These are phyloP conservation scores for Emesis russula DNA, from an alignment of 2,888 invertebrate genomes.

Conservation along the genomic window DNA sequence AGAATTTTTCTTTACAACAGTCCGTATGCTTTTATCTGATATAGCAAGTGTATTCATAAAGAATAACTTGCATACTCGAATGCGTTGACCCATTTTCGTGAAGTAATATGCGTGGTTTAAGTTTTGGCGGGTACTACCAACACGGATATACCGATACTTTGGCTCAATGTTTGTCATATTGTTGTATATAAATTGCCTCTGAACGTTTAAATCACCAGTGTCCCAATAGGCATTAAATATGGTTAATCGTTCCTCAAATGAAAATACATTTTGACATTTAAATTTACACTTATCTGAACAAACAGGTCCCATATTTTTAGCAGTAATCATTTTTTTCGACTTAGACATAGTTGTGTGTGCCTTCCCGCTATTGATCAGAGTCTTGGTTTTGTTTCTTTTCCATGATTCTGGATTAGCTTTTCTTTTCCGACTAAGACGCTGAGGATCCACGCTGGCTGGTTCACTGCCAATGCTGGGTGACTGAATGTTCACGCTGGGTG, in stretches of 20 bases:
- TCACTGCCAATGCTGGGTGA: constrained; percentile 64
- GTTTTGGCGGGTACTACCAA: constrained; percentile 62
- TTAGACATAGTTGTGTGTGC: constrained; percentile 65
- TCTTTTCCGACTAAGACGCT: constrained; percentile 49
- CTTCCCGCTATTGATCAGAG: constrained; percentile 61
- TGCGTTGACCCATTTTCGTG: constrained; percentile 44
- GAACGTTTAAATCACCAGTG: constrained; percentile 32
- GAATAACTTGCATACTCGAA: constrained; percentile 72
- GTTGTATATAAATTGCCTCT: constrained; percentile 47
- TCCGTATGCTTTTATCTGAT: constrained; percentile 60
- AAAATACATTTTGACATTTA: constrained; percentile 18
- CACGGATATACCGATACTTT: constrained; percentile 63
- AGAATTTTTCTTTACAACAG: constrained; percentile 55
- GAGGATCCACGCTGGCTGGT: constrained; percentile 59
- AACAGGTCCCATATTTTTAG: constrained; percentile 61
- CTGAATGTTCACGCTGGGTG: constrained; percentile 60
- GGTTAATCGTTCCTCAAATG: constrained; percentile 26
- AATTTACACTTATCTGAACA: constrained; percentile 65
- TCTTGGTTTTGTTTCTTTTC: constrained; percentile 68
- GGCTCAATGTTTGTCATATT: constrained; percentile 41
- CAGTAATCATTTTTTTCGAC: constrained; percentile 58
- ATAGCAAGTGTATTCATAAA: constrained; percentile 77
- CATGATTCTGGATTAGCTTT: constrained; percentile 65
- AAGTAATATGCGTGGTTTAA: constrained; percentile 70
- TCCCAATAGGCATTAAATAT: constrained; percentile 51